Conservation (phyloP, 2,888 invertebrate species). For the Prenolepis imparis region DNA sequence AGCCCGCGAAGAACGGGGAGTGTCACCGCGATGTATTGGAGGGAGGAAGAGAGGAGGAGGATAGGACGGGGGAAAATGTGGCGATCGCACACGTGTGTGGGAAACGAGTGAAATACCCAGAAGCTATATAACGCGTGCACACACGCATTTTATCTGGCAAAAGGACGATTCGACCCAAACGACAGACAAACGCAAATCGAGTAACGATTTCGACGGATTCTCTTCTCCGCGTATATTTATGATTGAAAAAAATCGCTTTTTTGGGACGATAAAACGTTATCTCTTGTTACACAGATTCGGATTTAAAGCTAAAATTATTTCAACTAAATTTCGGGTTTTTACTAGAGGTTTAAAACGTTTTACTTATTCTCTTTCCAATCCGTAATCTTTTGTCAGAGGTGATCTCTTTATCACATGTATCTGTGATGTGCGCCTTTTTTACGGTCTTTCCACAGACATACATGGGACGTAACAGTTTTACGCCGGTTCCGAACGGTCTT, state of each 20-base stretch:
- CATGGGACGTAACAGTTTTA: too few relatives aligned
- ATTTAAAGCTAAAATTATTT: neutral
- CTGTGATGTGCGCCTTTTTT: too few relatives aligned
- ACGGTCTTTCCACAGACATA: too few relatives aligned
- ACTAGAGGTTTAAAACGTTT: neutral
- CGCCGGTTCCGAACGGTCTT: too few relatives aligned
- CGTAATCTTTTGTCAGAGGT: too few relatives aligned
- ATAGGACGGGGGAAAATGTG: constrained; percentile 56
- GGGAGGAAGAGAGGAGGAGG: neutral
- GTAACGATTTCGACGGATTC: constrained; percentile 11
- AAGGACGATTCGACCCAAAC: neutral
- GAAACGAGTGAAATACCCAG: neutral
- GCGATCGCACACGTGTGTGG: constrained; percentile 53
- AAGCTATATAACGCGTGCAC: neutral
- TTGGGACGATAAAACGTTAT: neutral
- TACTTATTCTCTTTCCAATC: too few relatives aligned
- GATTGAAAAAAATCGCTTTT: neutral
- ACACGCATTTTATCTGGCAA: constrained; percentile 4
- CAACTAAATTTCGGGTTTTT: neutral
- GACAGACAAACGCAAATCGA: neutral
- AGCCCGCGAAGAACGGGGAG: neutral
- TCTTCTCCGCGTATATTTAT: constrained; percentile 4
- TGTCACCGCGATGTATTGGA: neutral
- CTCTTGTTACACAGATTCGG: neutral
- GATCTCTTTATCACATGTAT: too few relatives aligned